Evolutionary conservation across 2,113 vertebrate genomes (phyloP).

Genomic region (Paratilapia polleni): DNA sequence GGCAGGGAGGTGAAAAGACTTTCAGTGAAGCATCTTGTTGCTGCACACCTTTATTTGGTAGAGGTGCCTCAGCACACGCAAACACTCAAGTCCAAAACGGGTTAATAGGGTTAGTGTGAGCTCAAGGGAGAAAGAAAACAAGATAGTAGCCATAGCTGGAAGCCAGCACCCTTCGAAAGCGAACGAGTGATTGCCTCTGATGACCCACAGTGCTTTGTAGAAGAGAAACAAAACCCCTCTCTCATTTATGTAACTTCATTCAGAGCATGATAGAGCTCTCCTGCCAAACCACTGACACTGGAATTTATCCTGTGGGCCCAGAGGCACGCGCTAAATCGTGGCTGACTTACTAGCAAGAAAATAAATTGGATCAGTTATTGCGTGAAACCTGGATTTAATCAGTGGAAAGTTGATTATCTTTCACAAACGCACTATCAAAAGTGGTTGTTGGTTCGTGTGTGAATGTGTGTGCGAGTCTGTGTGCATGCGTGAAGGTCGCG

Average conservation of each 20-base stretch:
- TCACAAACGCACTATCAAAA: neutral
- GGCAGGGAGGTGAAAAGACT: neutral
- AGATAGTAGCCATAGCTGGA: conserved; percentile 31
- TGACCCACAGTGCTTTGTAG: conserved; percentile 27
- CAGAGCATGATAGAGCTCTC: conserved; percentile 16
- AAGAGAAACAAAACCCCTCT: conserved; percentile 30
- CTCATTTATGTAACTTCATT: conserved; percentile 41
- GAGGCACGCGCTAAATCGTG: neutral
- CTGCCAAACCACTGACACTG: conserved; percentile 5
- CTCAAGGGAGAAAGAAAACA: conserved; percentile 3
- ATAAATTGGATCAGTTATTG: conserved; percentile 24
- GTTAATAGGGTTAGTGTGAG: conserved; percentile 51
- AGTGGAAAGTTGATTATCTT: conserved; percentile 46
- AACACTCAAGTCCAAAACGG: conserved; percentile 12
- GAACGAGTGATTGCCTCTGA: conserved; percentile 34
- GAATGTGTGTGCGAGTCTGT: neutral
- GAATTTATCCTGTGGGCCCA: conserved; percentile 21
- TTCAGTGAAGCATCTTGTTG: neutral
- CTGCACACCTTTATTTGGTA: neutral
- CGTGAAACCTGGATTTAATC: conserved; percentile 50
- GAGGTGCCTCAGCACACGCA: conserved; percentile 11
- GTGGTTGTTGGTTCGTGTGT: neutral
- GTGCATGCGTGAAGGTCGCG: conserved; percentile 33
- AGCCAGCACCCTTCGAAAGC: conserved; percentile 24
- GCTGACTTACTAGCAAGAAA: neutral